phyloP scores from a whole-genome alignment of 2,888 invertebrate species.

The Tiphia femorata region DNA sequence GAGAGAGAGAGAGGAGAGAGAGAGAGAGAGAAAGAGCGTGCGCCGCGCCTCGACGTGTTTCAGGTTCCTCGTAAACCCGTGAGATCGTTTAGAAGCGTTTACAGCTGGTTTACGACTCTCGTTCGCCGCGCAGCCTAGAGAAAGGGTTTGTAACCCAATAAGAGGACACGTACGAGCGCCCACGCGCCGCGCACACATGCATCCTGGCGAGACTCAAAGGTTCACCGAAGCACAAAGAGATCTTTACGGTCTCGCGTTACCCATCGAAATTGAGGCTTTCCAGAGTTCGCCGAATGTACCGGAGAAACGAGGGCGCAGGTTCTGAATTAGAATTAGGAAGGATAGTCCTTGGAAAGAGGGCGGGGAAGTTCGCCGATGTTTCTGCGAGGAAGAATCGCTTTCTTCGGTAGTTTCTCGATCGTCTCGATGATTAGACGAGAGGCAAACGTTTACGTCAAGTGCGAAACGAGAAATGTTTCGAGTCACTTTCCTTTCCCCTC shows the following conservation, averaged over 20 bases:
- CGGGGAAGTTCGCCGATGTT: not conserved
- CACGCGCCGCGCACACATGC: slow-evolving; percentile 10
- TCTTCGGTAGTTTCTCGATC: no score
- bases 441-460: no score
- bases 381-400: no score
- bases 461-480: no score
- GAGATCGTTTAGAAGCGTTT: slow-evolving; percentile 38
- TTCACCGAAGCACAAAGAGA: slow-evolving; percentile 19
- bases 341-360: not conserved
- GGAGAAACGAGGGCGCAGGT: not conserved
- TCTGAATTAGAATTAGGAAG: no score
- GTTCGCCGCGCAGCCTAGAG: slow-evolving; percentile 14
- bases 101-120: slow-evolving; percentile 35
- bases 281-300: not conserved
- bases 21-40: not conserved
- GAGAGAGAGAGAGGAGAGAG: not conserved
- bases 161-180: slow-evolving; percentile 12
- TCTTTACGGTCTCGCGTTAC: slow-evolving; percentile 26
- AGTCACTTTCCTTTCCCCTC: no score
- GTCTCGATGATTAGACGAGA: no score
- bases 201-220: not conserved
- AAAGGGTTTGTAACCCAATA: slow-evolving; percentile 28
- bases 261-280: slow-evolving; percentile 6
- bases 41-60: slow-evolving; percentile 4
- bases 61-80: slow-evolving; percentile 27